Evolutionary conservation across 2,797 vertebrate species (phyloP).

Genomic region (Heteromormyrus szaboi): DNA sequence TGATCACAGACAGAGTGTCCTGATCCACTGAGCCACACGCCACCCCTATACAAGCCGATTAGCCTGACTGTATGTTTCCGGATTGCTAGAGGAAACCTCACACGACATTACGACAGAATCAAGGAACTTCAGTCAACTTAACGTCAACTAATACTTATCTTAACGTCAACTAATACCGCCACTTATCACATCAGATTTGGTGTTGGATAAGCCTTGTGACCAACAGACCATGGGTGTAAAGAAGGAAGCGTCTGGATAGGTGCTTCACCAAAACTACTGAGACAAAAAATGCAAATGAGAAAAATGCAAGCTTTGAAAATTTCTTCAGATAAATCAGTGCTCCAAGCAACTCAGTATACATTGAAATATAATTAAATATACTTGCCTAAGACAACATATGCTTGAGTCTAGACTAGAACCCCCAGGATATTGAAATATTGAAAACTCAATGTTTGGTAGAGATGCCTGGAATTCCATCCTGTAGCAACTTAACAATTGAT

Average conservation of each 20-base stretch:
- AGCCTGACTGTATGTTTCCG: not conserved
- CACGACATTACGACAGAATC: not conserved
- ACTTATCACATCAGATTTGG: not conserved
- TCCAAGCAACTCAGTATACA: not conserved
- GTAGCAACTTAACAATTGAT: not conserved
- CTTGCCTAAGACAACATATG: not conserved
- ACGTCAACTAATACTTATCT: not conserved
- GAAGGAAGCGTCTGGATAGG: not conserved
- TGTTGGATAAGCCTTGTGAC: not conserved
- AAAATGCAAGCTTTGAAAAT: not conserved
- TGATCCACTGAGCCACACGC: not conserved
- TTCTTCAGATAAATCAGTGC: not conserved
- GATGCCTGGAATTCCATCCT: not conserved
- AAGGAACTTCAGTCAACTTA: not conserved
- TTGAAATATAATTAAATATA: not conserved
- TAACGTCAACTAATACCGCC: not conserved
- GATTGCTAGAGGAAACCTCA: not conserved
- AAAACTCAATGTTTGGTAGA: not conserved
- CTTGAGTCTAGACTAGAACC: not conserved
- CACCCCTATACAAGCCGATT: not conserved
- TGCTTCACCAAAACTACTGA: not conserved
- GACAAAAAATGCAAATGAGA: not conserved
- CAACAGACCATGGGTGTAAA: not conserved
- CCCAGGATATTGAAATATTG: not conserved
- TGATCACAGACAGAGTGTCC: not conserved